A percentile compares a stretch with the other conserved stretches of the same genome.
These are phyloP conservation scores for Oreochromis spilurus DNA, from an alignment of 2,113 vertebrate genomes.

Conservation along the genomic window DNA sequence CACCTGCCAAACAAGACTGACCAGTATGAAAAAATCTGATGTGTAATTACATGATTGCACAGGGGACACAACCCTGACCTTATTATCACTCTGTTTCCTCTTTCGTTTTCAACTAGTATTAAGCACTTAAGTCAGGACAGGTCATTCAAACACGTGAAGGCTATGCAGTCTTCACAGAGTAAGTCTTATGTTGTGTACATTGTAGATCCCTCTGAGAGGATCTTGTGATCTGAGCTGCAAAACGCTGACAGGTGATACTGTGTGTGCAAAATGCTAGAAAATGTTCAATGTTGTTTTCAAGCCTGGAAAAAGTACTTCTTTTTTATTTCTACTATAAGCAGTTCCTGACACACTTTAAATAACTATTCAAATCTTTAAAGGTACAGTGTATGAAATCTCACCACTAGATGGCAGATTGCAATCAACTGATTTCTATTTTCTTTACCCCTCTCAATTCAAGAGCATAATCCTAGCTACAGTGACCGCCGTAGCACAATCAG, in stretches of 20 bases:
- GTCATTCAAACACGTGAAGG: neutral
- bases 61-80: neutral
- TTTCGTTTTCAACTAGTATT: neutral
- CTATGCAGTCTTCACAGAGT: neutral
- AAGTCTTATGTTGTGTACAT: neutral
- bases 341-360: neutral
- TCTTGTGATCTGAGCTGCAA: neutral
- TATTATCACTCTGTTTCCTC: neutral
- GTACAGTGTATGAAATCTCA: neutral
- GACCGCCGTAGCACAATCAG: neutral
- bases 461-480: neutral
- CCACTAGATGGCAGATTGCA: neutral
- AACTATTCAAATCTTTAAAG: neutral
- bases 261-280: neutral
- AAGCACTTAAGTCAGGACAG: neutral
- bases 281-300: neutral
- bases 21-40: neutral
- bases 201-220: neutral
- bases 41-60: neutral
- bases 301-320: neutral
- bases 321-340: neutral
- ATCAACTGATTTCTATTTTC: neutral
- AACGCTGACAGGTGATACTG: neutral
- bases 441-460: neutral
- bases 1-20: neutral